phyloP scores from a whole-genome alignment of 30 jellyfish, hydroid and myxozoan genomes.

The Aurelia coerulea region DNA sequence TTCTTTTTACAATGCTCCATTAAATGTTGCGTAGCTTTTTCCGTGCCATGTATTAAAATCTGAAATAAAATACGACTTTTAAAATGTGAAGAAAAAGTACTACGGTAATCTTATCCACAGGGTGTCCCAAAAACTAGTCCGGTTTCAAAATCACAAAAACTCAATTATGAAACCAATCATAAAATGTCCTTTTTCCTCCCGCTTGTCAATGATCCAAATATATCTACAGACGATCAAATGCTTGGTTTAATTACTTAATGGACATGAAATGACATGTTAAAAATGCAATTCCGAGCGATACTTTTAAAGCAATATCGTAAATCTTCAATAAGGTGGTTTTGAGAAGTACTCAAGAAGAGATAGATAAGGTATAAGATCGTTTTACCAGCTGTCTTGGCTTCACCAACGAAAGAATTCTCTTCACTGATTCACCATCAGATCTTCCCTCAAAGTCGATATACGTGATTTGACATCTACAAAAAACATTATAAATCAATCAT shows the following conservation, averaged over 20 bases:
- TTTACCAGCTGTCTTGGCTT: conserved; percentile 95
- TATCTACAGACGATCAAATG: no score
- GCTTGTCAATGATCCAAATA: no score
- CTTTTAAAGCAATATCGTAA: no score
- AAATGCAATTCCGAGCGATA: no score
- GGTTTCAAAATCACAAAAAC: no score
- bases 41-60: conserved; percentile 90
- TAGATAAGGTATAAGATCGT: not conserved
- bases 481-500: not conserved
- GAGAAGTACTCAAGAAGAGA: no score
- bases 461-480: conserved; percentile 82
- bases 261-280: no score
- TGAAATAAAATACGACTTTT: conserved; percentile 1
- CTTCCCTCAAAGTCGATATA: conserved; percentile 98
- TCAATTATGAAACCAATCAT: no score
- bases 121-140: not conserved
- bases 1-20: conserved; percentile 77
- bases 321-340: no score
- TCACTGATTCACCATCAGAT: conserved; percentile 96
- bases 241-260: no score
- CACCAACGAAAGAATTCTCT: conserved; percentile 89
- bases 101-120: not conserved
- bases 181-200: no score
- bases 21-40: conserved; percentile 77
- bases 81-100: not conserved